A percentile compares a stretch with the other conserved stretches of the same genome.
These are phyloP conservation scores for Sebastes itinus DNA, from an alignment of 2,797 vertebrate species.

Conservation along the genomic window DNA sequence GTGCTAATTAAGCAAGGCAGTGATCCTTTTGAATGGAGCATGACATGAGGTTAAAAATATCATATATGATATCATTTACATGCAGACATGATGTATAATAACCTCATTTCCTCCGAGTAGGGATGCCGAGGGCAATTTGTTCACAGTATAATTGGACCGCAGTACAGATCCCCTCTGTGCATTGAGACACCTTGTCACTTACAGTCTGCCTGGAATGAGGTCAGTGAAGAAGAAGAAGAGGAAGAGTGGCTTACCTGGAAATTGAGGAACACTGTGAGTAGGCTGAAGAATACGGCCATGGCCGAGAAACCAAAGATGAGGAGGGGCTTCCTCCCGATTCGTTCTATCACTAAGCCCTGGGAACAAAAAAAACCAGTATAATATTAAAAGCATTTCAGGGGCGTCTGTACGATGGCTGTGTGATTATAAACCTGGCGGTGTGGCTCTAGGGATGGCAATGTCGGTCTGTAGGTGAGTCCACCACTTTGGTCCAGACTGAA, in stretches of 20 bases:
- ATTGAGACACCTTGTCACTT: not conserved
- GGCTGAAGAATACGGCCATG: conserved; percentile 89
- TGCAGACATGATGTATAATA: not conserved
- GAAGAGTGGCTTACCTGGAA: conserved; percentile 86
- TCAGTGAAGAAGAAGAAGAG: not conserved
- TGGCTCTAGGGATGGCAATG: not conserved
- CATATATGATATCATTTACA: not conserved
- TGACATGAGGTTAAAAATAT: no score
- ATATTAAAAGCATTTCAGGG: not conserved
- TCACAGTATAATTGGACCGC: not conserved
- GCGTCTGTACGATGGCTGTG: not conserved
- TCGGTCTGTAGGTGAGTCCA: not conserved
- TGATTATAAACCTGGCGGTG: not conserved
- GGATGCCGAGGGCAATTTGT: not conserved
- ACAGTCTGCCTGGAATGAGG: not conserved
- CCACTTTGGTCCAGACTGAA: not conserved
- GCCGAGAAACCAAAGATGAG: conserved; percentile 92
- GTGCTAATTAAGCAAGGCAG: no score
- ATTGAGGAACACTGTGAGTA: conserved; percentile 89
- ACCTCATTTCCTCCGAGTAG: not conserved
- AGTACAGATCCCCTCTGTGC: not conserved
- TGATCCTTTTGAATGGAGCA: no score
- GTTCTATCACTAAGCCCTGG: conserved; percentile 92
- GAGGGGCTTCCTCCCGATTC: conserved; percentile 87
- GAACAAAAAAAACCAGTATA: not conserved